These are phyloP conservation scores for Tylochromis polylepis DNA, from an alignment of 2,113 vertebrate genomes.

Conservation along the genomic window DNA sequence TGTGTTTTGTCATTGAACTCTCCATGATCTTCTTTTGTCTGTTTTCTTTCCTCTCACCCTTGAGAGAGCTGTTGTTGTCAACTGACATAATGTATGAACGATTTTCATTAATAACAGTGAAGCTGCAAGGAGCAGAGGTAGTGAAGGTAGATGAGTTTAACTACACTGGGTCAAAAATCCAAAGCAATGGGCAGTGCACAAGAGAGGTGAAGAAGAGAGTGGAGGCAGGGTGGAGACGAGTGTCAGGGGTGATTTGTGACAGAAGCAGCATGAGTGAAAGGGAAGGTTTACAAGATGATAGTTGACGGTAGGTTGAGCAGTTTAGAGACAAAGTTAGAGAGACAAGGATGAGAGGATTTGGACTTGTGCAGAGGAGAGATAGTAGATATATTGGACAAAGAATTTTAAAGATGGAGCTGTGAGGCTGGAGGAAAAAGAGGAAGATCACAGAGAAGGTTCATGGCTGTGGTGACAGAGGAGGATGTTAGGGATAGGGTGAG, in stretches of 20 bases:
- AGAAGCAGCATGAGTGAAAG: neutral
- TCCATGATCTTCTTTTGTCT: neutral
- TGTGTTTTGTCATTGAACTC: neutral
- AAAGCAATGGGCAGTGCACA: neutral
- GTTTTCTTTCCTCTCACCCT: neutral
- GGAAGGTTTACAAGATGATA: neutral
- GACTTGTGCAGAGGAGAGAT: neutral
- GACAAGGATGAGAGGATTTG: neutral
- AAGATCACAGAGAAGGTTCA: neutral
- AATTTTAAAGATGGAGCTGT: neutral
- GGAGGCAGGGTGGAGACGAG: neutral
- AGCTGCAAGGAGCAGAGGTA: neutral
- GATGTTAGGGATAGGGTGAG: neutral
- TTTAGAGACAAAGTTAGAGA: neutral
- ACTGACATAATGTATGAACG: neutral
- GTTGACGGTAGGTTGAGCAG: neutral
- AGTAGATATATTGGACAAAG: neutral
- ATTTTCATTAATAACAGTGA: neutral
- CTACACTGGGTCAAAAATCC: neutral
- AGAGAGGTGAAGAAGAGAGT: neutral
- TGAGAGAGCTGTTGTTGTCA: neutral
- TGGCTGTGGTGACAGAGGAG: neutral
- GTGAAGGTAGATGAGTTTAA: neutral
- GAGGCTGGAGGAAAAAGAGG: neutral
- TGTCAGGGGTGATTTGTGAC: neutral